These are phyloP conservation scores for Anaspis maculata DNA, from an alignment of 2,888 invertebrate genomes.

Conservation along the genomic window DNA sequence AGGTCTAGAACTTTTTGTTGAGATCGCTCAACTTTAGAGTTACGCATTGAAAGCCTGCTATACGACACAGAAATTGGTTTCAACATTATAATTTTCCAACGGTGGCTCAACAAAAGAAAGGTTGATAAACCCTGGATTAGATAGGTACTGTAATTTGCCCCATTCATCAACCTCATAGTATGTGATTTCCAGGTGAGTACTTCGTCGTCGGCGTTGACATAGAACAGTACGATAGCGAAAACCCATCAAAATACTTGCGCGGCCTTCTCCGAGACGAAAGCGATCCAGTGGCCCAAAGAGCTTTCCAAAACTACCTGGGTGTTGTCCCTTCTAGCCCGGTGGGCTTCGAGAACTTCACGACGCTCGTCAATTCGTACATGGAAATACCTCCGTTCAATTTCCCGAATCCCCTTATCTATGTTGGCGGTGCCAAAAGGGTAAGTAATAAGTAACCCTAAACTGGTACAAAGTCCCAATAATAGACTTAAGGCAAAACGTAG, in stretches of 20 bases:
- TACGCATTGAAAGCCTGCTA: too few species aligned
- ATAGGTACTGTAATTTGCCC: too few species aligned
- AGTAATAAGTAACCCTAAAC: too few species aligned
- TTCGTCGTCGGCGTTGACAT: conserved; percentile 88
- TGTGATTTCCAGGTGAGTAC: conserved; percentile 74
- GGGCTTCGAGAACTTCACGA: conserved; percentile 65
- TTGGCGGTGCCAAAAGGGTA: conserved; percentile 64
- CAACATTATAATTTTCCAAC: too few species aligned
- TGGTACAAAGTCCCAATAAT: too few species aligned
- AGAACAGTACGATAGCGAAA: conserved; percentile 72
- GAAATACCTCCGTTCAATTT: conserved; percentile 82
- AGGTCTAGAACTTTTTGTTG: too few species aligned
- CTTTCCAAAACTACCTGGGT: conserved; percentile 75
- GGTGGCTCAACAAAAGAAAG: too few species aligned
- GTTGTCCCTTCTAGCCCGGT: conserved; percentile 71
- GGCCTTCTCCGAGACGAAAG: conserved; percentile 61
- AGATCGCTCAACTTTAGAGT: too few species aligned
- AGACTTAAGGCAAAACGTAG: too few species aligned
- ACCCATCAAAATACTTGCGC: conserved; percentile 71
- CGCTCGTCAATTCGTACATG: conserved; percentile 72
- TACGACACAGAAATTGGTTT: too few species aligned
- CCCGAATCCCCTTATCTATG: conserved; percentile 64
- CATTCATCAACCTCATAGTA: too few species aligned
- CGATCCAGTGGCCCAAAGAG: conserved; percentile 53
- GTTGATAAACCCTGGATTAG: too few species aligned